Conservation (phyloP, 2,888 invertebrate genomes). For the Malthinus seriepunctatus region DNA sequence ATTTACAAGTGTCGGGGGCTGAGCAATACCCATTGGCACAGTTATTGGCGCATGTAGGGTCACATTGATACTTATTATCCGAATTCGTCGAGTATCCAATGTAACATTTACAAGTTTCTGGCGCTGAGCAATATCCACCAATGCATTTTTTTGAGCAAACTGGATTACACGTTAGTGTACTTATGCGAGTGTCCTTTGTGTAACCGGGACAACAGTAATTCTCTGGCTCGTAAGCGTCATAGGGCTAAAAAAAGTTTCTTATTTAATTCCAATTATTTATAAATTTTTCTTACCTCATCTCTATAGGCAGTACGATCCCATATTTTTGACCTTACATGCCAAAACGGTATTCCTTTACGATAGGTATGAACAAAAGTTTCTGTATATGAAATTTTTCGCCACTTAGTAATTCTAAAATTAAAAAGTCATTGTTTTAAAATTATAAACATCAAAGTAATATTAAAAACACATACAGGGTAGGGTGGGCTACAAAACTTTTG, state of each 20-base stretch:
- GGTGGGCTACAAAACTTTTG: no score
- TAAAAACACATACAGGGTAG: no score
- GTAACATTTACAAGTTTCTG: slow-evolving; percentile 42
- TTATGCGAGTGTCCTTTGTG: not conserved
- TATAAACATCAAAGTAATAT: no score
- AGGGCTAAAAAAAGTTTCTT: slow-evolving; percentile 42
- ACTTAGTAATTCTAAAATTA: no score
- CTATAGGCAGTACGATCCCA: no score
- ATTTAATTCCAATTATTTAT: no score
- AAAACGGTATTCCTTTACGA: no score
- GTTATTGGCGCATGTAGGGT: no score
- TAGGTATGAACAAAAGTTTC: no score
- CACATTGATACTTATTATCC: slow-evolving; percentile 50
- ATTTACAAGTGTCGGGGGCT: slow-evolving; percentile 44
- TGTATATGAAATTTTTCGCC: no score
- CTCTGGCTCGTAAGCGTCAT: slow-evolving; percentile 44
- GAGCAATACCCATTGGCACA: slow-evolving; percentile 56
- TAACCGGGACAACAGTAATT: slow-evolving; percentile 48
- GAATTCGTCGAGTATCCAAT: slow-evolving; percentile 58
- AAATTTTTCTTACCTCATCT: slow-evolving; percentile 43
- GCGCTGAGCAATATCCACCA: slow-evolving; percentile 48
- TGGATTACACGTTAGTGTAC: not conserved
- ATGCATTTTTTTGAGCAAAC: slow-evolving; percentile 37
- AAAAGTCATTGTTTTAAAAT: no score
- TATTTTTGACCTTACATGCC: no score